A percentile compares a stretch with the other conserved stretches of the same genome.
These are phyloP conservation scores for Prochilodus magdalenae DNA, from an alignment of 2,113 vertebrate genomes.

Conservation along the genomic window DNA sequence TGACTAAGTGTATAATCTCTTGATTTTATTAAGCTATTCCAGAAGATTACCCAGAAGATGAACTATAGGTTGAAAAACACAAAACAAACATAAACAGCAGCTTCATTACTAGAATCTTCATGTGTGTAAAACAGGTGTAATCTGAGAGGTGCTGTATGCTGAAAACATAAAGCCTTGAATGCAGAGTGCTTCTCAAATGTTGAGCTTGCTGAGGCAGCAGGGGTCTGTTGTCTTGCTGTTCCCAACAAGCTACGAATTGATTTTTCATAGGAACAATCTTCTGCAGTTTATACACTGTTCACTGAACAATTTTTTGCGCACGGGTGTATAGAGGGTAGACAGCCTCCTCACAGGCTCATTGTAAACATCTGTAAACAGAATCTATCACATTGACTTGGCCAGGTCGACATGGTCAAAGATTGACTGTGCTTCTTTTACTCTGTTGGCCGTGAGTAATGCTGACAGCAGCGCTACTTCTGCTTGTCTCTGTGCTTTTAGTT, in stretches of 20 bases:
- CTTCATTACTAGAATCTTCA: background rate
- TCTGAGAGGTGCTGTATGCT: background rate
- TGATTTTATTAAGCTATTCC: background rate
- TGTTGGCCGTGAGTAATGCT: conserved; percentile 9
- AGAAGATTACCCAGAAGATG: background rate
- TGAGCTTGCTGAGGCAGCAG: background rate
- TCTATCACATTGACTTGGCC: background rate
- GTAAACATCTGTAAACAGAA: background rate
- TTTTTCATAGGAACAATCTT: background rate
- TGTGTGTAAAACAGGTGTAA: too few species aligned
- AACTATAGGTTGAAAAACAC: too few species aligned
- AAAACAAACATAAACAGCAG: background rate
- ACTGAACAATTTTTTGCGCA: background rate
- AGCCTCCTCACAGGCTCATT: conserved; percentile 3
- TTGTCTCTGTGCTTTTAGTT: background rate
- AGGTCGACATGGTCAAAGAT: background rate
- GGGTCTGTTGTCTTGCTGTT: conserved; percentile 3
- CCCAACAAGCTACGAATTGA: background rate
- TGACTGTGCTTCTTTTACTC: background rate
- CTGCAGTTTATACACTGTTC: background rate
- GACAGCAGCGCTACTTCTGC: background rate
- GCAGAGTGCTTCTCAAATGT: background rate
- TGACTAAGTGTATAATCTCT: background rate
- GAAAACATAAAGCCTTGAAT: background rate
- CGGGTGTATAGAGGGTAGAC: background rate